These are phyloP conservation scores for Exocentrus adspersus DNA, from an alignment of 2,888 invertebrate species.

Conservation along the genomic window DNA sequence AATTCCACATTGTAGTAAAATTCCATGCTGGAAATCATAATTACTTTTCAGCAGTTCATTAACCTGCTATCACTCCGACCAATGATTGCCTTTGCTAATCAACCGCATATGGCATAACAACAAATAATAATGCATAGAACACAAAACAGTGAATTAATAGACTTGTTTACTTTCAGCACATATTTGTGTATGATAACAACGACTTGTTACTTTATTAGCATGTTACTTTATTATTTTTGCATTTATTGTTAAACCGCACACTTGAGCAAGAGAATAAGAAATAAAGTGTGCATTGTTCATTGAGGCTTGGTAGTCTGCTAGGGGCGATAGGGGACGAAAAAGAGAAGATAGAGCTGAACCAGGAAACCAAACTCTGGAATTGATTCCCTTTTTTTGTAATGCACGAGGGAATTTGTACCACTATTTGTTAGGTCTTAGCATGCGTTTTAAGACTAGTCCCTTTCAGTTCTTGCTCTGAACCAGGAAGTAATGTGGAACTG, in stretches of 20 bases:
- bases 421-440: too few relatives aligned
- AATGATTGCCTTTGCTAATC: not conserved
- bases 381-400: too few relatives aligned
- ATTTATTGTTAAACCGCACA: conserved; percentile 24
- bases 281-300: not conserved
- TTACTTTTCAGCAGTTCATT: not conserved
- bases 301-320: not conserved
- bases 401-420: too few relatives aligned
- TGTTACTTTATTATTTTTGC: conserved; percentile 12
- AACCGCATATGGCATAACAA: not conserved
- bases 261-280: not conserved
- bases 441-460: too few relatives aligned
- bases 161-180: not conserved
- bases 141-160: not conserved
- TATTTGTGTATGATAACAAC: conserved; percentile 12
- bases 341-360: too few relatives aligned
- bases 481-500: too few relatives aligned
- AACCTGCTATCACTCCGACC: not conserved
- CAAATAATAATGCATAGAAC: not conserved
- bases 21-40: too few relatives aligned
- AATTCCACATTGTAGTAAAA: too few relatives aligned
- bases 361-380: too few relatives aligned
- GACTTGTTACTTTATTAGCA: conserved; percentile 16
- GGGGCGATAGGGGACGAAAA: not conserved
- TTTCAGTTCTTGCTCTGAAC: too few relatives aligned